Conservation (phyloP, 2,888 invertebrate genomes). For the Rhingia rostrata region DNA sequence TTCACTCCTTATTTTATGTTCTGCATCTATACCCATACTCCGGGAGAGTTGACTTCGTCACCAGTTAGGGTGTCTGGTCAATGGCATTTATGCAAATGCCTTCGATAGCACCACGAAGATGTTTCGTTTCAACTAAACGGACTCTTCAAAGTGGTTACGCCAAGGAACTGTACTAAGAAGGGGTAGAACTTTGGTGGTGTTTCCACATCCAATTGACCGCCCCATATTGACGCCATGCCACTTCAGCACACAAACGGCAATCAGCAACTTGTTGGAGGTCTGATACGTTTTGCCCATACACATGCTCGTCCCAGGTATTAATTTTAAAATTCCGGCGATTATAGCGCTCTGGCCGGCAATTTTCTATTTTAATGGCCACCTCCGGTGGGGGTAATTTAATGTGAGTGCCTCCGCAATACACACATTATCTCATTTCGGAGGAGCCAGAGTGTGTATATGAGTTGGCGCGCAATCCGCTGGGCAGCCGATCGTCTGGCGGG, state of each 20-base stretch:
- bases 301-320: constrained; percentile 67
- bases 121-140: constrained; percentile 34
- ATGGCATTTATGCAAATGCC: constrained; percentile 67
- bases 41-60: constrained; percentile 4
- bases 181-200: constrained; percentile 19
- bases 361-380: constrained; percentile 68
- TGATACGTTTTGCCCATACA: constrained; percentile 33
- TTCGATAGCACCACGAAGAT: constrained; percentile 35
- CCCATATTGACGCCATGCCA: constrained; percentile 61
- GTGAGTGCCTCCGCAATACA: constrained; percentile 72
- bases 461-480: constrained; percentile 49
- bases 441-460: constrained; percentile 8
- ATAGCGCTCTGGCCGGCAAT: constrained; percentile 59
- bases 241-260: constrained; percentile 7
- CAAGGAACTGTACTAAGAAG: not conserved
- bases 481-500: constrained; percentile 21
- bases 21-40: not conserved
- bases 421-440: constrained; percentile 61
- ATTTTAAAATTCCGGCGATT: constrained; percentile 73
- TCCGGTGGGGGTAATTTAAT: constrained; percentile 66
- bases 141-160: constrained; percentile 38
- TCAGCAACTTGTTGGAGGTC: constrained; percentile 52
- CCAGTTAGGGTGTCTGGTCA: constrained; percentile 62
- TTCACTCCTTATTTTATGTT: constrained; percentile 2
- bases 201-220: constrained; percentile 53